Evolutionary conservation across 2,797 vertebrate genomes (phyloP).

Genomic region (Notamacropus eugenii): DNA sequence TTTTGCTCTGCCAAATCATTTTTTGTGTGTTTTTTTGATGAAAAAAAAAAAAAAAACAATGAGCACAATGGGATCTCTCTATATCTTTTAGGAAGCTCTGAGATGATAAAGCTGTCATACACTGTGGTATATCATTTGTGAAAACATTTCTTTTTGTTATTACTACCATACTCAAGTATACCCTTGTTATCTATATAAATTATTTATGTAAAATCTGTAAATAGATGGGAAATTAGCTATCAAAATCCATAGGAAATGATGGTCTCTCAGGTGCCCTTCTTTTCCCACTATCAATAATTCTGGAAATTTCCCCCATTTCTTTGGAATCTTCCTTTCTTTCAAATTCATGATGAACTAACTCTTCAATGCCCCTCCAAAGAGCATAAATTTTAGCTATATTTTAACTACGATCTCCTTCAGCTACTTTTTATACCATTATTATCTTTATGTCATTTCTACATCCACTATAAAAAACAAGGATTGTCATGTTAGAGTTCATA

Average conservation of each 20-base stretch:
- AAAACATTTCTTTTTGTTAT: not conserved
- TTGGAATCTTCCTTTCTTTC: not conserved
- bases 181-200: not conserved
- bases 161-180: not conserved
- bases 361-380: not conserved
- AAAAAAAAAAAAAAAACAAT: not conserved
- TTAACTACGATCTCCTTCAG: not conserved
- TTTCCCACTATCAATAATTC: not conserved
- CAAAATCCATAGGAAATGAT: not conserved
- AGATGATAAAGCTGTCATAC: not conserved
- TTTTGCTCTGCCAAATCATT: not conserved
- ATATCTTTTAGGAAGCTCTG: not conserved
- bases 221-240: not conserved
- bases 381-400: not conserved
- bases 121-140: not conserved
- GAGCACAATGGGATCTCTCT: not conserved
- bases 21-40: not conserved
- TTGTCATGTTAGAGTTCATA: not conserved
- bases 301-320: not conserved
- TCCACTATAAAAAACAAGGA: not conserved
- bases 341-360: not conserved
- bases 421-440: not conserved
- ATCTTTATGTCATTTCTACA: not conserved
- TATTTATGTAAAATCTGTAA: not conserved
- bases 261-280: not conserved